Evolutionary conservation across 2,797 vertebrate species (phyloP).

Genomic region (Cephalopachus bancanus): DNA sequence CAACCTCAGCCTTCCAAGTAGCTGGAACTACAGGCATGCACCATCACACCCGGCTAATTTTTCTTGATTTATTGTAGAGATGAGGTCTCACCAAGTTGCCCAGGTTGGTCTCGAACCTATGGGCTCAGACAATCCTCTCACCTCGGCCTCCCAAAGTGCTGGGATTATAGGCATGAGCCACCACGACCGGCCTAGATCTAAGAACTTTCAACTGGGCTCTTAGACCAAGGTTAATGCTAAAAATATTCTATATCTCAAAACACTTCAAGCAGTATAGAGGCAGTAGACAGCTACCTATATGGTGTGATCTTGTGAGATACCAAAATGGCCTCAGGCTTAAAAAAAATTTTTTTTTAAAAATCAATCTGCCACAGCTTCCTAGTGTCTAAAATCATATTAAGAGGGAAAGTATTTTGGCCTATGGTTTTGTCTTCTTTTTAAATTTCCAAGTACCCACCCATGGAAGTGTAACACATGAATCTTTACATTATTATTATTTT

Average conservation of each 20-base stretch:
- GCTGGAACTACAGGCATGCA: too few species aligned
- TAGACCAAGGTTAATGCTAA: slow-evolving; percentile 11
- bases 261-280: background rate
- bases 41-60: too few species aligned
- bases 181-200: too few species aligned
- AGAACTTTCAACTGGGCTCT: slow-evolving; percentile 1
- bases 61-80: too few species aligned
- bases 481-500: background rate
- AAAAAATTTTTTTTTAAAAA: background rate
- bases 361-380: background rate
- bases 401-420: background rate
- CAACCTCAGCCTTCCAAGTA: too few species aligned
- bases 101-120: too few species aligned
- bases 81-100: too few species aligned
- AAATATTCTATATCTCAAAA: slow-evolving; percentile 37
- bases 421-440: slow-evolving; percentile 5
- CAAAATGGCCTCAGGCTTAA: background rate
- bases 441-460: background rate
- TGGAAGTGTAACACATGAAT: background rate
- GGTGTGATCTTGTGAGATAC: slow-evolving; percentile 2
- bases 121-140: too few species aligned
- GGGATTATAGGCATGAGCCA: too few species aligned
- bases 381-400: background rate
- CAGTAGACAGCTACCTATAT: background rate
- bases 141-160: too few species aligned